These are phyloP conservation scores for Drosophila sordidula DNA, from an alignment of 2,888 invertebrate species.

Conservation along the genomic window DNA sequence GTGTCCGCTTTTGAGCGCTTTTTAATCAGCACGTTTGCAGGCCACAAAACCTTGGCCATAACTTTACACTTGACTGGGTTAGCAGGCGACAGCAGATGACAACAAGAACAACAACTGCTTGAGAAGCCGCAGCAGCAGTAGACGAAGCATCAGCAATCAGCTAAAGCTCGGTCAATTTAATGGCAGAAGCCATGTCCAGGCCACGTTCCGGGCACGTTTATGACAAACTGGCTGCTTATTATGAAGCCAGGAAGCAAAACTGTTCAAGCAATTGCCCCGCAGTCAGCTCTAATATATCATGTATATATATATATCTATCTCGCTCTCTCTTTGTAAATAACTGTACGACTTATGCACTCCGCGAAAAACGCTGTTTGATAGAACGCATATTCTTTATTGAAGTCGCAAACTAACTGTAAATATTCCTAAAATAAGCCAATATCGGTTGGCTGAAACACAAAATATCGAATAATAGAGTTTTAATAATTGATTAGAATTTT, in stretches of 20 bases:
- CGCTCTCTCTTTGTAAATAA: neutral
- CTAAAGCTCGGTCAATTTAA: slow-evolving; percentile 51
- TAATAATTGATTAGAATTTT: no score
- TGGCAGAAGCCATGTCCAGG: slow-evolving; percentile 44
- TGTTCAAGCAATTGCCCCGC: slow-evolving; percentile 14
- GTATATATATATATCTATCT: slow-evolving; percentile 5
- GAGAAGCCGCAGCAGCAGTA: neutral
- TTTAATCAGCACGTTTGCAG: slow-evolving; percentile 70
- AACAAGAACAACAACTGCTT: slow-evolving; percentile 6
- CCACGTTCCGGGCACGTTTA: slow-evolving; percentile 56
- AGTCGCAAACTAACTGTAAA: no score
- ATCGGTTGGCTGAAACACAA: no score
- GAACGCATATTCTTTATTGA: neutral
- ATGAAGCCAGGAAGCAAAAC: slow-evolving; percentile 29
- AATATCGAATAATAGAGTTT: no score
- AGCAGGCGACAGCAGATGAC: slow-evolving; percentile 43
- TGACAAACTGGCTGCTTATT: slow-evolving; percentile 74
- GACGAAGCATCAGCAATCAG: slow-evolving; percentile 31
- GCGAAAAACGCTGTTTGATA: neutral
- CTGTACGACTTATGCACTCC: slow-evolving; percentile 5
- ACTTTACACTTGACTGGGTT: slow-evolving; percentile 62
- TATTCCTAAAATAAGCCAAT: no score
- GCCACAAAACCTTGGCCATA: slow-evolving; percentile 68
- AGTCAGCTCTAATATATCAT: slow-evolving; percentile 56
- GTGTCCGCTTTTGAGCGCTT: neutral